phyloP scores from a whole-genome alignment of 1,140 invertebrate species.

The Thalassaphorura encarpata region DNA sequence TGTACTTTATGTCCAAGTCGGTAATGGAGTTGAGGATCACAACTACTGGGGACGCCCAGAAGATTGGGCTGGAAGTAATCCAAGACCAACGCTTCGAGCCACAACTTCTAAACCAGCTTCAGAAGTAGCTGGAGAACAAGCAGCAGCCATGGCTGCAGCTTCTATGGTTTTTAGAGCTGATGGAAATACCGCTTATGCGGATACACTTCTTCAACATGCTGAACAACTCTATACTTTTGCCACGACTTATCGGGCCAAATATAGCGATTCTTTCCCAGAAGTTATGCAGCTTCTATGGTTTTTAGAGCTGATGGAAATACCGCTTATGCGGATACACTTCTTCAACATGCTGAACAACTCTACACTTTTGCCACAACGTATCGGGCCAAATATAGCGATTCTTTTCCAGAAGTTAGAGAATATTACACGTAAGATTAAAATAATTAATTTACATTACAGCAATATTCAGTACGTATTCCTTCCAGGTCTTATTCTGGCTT shows the following conservation, averaged over 20 bases:
- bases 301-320: constrained; percentile 32
- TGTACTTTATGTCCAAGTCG: constrained; percentile 33
- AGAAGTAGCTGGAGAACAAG: constrained; percentile 40
- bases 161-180: constrained; percentile 36
- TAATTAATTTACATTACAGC: no score
- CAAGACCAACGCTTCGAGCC: constrained; percentile 37
- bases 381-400: constrained; percentile 37
- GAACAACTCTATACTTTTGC: constrained; percentile 39
- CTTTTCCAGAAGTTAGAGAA: constrained; percentile 35
- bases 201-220: constrained; percentile 34
- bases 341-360: constrained; percentile 37
- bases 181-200: constrained; percentile 34
- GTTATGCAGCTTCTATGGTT: constrained; percentile 32
- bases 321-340: constrained; percentile 30
- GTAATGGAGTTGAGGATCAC: constrained; percentile 32
- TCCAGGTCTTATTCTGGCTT: constrained; percentile 41
- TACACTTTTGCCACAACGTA: constrained; percentile 40
- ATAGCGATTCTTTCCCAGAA: constrained; percentile 35
- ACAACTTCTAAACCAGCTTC: constrained; percentile 35
- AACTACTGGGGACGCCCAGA: constrained; percentile 34
- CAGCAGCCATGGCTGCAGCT: constrained; percentile 40
- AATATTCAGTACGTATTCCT: no score
- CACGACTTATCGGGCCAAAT: constrained; percentile 37
- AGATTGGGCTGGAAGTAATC: constrained; percentile 35
- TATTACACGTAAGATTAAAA: constrained; percentile 38